Evolutionary conservation across 2,888 invertebrate species (phyloP).

Genomic region (Ephialtes manifestator): DNA sequence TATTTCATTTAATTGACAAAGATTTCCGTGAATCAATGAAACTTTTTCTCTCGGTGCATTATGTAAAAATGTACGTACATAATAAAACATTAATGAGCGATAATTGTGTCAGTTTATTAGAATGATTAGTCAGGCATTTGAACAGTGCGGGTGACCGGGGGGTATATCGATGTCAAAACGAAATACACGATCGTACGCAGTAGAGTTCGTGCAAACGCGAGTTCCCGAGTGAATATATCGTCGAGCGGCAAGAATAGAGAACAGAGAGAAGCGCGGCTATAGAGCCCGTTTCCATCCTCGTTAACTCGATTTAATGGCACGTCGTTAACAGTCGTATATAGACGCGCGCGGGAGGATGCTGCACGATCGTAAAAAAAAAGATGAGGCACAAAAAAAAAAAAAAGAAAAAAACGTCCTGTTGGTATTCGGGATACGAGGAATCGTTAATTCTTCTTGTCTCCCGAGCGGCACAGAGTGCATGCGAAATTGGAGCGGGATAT

Average conservation of each 20-base stretch:
- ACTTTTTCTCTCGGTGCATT: no score
- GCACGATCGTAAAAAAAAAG: conserved; percentile 68
- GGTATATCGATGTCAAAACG: conserved; percentile 50
- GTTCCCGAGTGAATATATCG: conserved; percentile 52
- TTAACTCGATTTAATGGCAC: conserved; percentile 83
- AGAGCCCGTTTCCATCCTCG: conserved; percentile 79
- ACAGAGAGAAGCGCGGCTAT: conserved; percentile 64
- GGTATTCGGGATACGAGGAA: conserved; percentile 73
- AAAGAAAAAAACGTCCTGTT: conserved; percentile 67
- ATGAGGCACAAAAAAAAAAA: conserved; percentile 31
- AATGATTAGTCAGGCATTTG: conserved; percentile 52
- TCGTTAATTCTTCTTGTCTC: conserved; percentile 72
- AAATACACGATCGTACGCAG: conserved; percentile 15
- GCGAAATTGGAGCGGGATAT: conserved; percentile 35
- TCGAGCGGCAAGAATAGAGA: conserved; percentile 50
- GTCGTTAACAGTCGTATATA: conserved; percentile 82
- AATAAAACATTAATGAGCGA: neutral
- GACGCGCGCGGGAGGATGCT: conserved; percentile 64
- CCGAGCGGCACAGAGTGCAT: conserved; percentile 24
- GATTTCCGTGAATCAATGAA: no score
- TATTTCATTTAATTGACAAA: no score
- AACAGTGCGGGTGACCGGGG: conserved; percentile 25
- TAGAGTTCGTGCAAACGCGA: conserved; percentile 35
- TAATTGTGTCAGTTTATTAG: conserved; percentile 52
- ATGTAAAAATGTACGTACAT: neutral